Conservation (phyloP, 2,888 invertebrate species). For the Noctua fimbriata region DNA sequence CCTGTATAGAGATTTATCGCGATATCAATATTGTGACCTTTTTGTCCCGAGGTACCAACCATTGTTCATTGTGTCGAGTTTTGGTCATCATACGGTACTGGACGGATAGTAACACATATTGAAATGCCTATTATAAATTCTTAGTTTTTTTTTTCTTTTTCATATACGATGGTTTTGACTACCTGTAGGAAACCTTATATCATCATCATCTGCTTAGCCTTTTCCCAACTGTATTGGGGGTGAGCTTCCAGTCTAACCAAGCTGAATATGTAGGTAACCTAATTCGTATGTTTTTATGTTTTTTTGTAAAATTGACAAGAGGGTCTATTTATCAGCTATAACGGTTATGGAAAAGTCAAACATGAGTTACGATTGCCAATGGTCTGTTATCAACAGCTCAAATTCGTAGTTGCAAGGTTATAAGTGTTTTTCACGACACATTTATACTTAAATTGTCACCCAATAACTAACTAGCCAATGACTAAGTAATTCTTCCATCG, state of each 20-base stretch:
- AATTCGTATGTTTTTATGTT: not conserved
- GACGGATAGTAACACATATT: conserved; percentile 62
- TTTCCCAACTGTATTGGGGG: not conserved
- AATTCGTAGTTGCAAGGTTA: not conserved
- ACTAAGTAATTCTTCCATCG: not conserved
- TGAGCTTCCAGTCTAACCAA: not conserved
- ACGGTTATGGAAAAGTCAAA: not conserved
- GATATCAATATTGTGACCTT: conserved; percentile 89
- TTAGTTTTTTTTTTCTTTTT: not conserved
- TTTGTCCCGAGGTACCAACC: conserved; percentile 78
- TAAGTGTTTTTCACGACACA: not conserved
- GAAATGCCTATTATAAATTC: not conserved
- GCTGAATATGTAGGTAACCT: not conserved
- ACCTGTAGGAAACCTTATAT: not conserved
- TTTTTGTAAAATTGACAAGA: not conserved
- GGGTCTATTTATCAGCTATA: not conserved
- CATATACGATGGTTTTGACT: not conserved
- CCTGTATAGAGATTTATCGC: conserved; percentile 78
- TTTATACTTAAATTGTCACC: not conserved
- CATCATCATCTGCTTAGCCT: not conserved
- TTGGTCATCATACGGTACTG: conserved; percentile 85
- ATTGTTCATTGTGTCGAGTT: conserved; percentile 88
- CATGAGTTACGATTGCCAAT: not conserved
- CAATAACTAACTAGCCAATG: conserved; percentile 22
- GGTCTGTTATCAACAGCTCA: not conserved